Evolutionary conservation across 2,888 invertebrate species (phyloP).

Genomic region (Poecilobothrus nobilitatus): DNA sequence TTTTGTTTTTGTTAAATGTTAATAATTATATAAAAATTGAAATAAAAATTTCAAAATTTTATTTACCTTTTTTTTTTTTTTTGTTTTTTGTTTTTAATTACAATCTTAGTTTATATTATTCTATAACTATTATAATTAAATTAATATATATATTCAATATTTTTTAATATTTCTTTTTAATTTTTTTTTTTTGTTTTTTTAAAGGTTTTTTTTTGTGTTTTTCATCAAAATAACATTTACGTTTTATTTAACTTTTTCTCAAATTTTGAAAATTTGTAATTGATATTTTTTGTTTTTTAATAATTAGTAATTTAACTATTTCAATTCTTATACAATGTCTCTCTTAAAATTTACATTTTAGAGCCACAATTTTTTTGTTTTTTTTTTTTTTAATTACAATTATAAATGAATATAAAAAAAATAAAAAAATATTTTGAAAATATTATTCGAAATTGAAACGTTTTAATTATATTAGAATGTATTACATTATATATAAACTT

Average conservation of each 20-base stretch:
- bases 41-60: not conserved
- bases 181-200: not conserved
- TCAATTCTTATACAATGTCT: not conserved
- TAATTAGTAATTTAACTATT: not conserved
- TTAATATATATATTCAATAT: not conserved
- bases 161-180: not conserved
- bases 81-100: not conserved
- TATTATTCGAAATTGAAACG: no score
- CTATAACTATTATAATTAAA: not conserved
- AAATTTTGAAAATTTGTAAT: not conserved
- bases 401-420: not conserved
- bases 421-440: no score
- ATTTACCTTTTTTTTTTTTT: not conserved
- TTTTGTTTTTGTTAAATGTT: no score
- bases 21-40: conserved; percentile 2
- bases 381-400: not conserved
- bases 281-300: not conserved
- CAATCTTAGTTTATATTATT: not conserved
- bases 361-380: no score
- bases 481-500: no score
- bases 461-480: no score
- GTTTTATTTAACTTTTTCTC: not conserved
- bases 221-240: not conserved
- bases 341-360: no score
- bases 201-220: not conserved